Base-by-base conservation (phyloP, 1,140 invertebrate genomes). In the Drosophila kohkoa region DNA sequence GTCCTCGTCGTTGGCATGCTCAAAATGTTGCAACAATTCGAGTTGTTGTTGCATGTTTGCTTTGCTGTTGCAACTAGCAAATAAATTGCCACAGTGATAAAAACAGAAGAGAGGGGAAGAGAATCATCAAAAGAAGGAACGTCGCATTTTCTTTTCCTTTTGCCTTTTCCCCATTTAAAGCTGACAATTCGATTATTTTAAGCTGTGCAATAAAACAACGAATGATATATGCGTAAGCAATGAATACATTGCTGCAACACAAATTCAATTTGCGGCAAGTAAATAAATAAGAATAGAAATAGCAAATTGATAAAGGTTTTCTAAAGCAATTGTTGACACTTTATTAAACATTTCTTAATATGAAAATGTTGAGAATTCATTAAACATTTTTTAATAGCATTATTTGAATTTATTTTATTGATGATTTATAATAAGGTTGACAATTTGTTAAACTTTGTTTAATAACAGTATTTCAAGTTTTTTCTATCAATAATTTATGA, bases 61-160 rank as follows among this genome's bases (percentile, higher is more conserved):
- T 54, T 68, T 64, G 13, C 30, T 45, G 20, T 41, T 43, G 72
- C 74, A 77, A 65, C 82, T 52, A 70, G 60, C 83, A 79, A 79
- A 87, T 88, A 88, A 87, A 87, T 82, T 71, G 79, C 69, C 28
- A 52, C 43, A 76, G 25, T 66, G 82, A 48, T 75, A 75, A 69
- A 78, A 75, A 52, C n/a, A n/a, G n/a, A n/a, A 25, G 6, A 5
- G 30, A 25, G n/a, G 1, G 7, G 20, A 43, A 32, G n/a, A 43
- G 28, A 25, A 43, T n/a, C 38, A 35, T 38, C 7, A 28, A 60
- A 59, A 62, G 52, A 25, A 28, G 38, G 38, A 75, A 68, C 49
- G 38, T n/a, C 38, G 30, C 60, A 52, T 32, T 52, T 10, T 25
- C 41, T 32, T 66, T 25, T 25, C 0, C 60, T 77, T 77, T 70